Conservation (phyloP, 1,140 invertebrate genomes). For the Drosophila kikkawai region DNA sequence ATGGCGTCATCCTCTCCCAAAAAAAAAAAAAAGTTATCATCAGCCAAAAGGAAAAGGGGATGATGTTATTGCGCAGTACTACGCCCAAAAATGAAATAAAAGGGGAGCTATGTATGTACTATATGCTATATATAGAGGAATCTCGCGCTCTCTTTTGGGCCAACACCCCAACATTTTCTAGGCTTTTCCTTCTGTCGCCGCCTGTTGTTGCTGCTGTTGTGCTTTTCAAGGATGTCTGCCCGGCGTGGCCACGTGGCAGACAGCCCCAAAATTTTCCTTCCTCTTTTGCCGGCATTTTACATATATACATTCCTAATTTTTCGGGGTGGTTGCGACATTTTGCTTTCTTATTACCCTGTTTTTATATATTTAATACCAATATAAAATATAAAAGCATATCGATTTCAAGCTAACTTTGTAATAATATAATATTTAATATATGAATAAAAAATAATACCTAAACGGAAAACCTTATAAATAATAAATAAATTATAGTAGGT, state of each 20-base stretch:
- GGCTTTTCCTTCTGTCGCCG: conserved; percentile 19
- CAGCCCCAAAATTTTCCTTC: conserved; percentile 32
- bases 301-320: not conserved
- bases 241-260: conserved; percentile 67
- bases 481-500: no score
- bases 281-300: conserved; percentile 28
- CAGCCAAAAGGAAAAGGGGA: conserved; percentile 40
- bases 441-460: no score
- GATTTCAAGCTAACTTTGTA: no score
- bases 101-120: conserved; percentile 2
- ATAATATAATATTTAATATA: no score
- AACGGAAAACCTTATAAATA: no score
- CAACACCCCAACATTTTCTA: conserved; percentile 56
- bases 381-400: not conserved
- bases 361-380: not conserved
- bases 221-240: conserved; percentile 73
- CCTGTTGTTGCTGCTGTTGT: conserved; percentile 19
- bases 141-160: conserved; percentile 28
- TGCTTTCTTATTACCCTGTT: not conserved
- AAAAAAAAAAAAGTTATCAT: conserved; percentile 25
- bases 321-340: not conserved
- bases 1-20: conserved; percentile 73
- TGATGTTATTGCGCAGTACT: conserved; percentile 56
- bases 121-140: conserved; percentile 16
- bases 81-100: conserved; percentile 59